Evolutionary conservation across 2,797 vertebrate species (phyloP).

Genomic region (Bovichtus diacanthus): DNA sequence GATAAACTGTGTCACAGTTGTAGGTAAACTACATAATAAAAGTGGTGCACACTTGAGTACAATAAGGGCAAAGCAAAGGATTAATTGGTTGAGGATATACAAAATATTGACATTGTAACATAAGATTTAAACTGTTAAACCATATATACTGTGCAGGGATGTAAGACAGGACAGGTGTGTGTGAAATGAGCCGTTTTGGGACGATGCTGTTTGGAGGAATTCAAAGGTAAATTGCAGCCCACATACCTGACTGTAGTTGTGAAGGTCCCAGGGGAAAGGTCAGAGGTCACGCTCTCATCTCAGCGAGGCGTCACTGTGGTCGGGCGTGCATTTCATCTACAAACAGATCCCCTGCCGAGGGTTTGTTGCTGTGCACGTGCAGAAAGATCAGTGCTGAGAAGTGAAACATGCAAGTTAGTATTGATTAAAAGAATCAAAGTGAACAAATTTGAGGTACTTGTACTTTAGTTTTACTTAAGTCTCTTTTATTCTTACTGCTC

Average conservation of each 20-base stretch:
- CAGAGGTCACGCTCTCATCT: conserved; percentile 41
- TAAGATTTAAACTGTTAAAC: not conserved
- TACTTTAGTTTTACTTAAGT: too few species aligned
- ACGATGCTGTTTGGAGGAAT: not conserved
- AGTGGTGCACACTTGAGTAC: not conserved
- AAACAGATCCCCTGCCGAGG: conserved; percentile 17
- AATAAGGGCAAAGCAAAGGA: not conserved
- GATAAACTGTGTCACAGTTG: not conserved
- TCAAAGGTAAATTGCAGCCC: conserved; percentile 23
- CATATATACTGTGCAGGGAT: not conserved
- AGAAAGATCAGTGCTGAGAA: too few species aligned
- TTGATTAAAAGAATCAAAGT: not conserved
- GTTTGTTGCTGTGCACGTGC: not conserved
- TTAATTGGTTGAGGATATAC: not conserved
- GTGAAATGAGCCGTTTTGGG: not conserved
- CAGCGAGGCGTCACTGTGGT: not conserved
- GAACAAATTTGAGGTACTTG: too few species aligned
- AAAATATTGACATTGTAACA: not conserved
- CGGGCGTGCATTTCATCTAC: conserved; percentile 33
- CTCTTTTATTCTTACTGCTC: too few species aligned
- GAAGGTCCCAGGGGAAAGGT: conserved; percentile 25
- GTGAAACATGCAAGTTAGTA: not conserved
- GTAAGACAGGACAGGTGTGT: not conserved
- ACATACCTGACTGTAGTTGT: conserved; percentile 18
- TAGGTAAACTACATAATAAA: not conserved